Percentiles rank a stretch among this genome's conserved stretches.
phyloP scores from a whole-genome alignment of 2,888 invertebrate genomes.

The Furcula furcula region DNA sequence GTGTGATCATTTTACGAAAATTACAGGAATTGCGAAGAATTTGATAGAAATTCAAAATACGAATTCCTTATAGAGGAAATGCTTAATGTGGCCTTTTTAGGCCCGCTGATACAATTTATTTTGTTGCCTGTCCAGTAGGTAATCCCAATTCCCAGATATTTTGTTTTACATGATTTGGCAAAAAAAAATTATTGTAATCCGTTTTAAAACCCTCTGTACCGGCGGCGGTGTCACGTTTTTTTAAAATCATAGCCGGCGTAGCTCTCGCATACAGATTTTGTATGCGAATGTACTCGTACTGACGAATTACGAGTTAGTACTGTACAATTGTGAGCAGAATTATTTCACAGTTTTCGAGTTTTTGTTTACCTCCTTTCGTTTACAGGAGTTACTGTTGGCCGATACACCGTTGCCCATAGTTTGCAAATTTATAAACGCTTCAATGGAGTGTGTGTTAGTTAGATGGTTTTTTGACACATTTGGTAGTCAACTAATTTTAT shows the following conservation, averaged over 20 bases:
- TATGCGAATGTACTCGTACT: conserved; percentile 29
- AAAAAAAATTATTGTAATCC: conserved; percentile 33
- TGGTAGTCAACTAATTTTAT: too few relatives aligned
- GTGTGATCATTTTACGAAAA: too few relatives aligned
- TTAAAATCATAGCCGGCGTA: conserved; percentile 45
- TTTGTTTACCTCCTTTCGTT: not conserved
- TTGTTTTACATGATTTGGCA: conserved; percentile 21
- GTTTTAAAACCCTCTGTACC: conserved; percentile 28
- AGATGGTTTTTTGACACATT: too few relatives aligned
- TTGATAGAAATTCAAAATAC: too few relatives aligned
- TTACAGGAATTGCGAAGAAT: too few relatives aligned
- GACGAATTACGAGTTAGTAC: conserved; percentile 33
- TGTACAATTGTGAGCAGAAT: conserved; percentile 12
- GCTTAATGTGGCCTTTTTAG: too few relatives aligned
- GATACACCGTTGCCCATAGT: too few relatives aligned
- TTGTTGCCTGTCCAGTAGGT: conserved; percentile 3
- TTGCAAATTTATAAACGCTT: too few relatives aligned
- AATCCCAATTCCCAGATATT: conserved; percentile 13
- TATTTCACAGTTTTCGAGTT: conserved; percentile 5
- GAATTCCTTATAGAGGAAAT: too few relatives aligned
- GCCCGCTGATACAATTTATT: too few relatives aligned
- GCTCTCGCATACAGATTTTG: conserved; percentile 47
- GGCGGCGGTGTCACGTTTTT: conserved; percentile 60
- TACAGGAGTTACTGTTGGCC: too few relatives aligned
- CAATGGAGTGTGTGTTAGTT: too few relatives aligned